Base-by-base conservation (phyloP, 2,113 vertebrate species). In the Parus major region DNA sequence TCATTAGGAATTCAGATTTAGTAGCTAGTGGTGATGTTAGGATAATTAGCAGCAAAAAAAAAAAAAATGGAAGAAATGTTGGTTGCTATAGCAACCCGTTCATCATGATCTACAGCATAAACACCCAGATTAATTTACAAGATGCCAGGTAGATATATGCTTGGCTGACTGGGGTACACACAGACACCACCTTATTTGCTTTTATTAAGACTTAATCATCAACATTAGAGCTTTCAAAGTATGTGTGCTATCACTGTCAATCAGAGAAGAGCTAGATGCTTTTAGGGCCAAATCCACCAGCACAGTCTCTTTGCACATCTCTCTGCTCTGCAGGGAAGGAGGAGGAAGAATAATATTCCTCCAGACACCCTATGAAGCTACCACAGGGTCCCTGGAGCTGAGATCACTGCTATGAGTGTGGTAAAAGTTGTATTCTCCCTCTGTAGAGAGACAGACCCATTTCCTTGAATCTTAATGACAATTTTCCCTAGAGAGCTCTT, bases 1-100 rank as follows among this genome's bases (percentile, higher is more conserved):
- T 98, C 98, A 98, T 98, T 98, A 98, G 93, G 95, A 97, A 98
- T 98, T 98, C 98, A 98, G 97, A 98, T 98, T 98, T 97, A 97
- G 97, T 98, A 97, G 97, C 97, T 98, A 95, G 93, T 98, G 95
- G 97, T 97, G 97, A 97, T 98, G 97, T 97, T 98, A 97, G 94
- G 95, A 97, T 98, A 98, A 98, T 98, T 98, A 98, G 97, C 92
- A 94, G 93, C 25, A 95, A 93, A 61, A 61, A 56, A 53, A 50
- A 50, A 50, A 96, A 94, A 97, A 98, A 97, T 78, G 93, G 97
- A 97, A 98, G 97, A 98, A 98, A 98, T 97, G 97, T 97, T 97
- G 92, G 98, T 98, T 98, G 97, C 98, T 98, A 98, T 98, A 98
- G 98, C 98, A 98, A 98, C 98, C 84, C 2, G 64, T 98, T 98